Base-by-base conservation (phyloP, 35 echinoderm and acorn worm genomes). In the Apostichopus japonicus region DNA sequence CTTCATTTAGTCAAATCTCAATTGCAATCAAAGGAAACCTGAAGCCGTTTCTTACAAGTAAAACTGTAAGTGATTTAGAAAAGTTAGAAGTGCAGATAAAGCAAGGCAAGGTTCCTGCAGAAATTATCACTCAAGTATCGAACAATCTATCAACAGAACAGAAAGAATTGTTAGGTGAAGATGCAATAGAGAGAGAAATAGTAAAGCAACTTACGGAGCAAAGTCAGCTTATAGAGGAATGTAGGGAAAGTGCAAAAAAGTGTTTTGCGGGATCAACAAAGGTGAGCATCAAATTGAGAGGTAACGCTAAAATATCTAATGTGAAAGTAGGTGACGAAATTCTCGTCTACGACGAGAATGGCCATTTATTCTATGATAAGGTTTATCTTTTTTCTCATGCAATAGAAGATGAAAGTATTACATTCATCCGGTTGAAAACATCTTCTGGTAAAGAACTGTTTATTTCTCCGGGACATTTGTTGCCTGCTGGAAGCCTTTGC, bases 181-280 rank as follows among this genome's bases (percentile, higher is more conserved):
- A 16, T 10, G 67, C 10, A 72, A 16, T 72, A 58, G 6, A 58
- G 56, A 6, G 56, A 72, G 5, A 21, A 72, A 21, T 72, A 1
- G 0, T 72, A 0, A 72, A 72, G 15, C 70, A 72, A 72, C 11
- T 72, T 72, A 22, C 5, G 0, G 14, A 5, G 5, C 70, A 72
- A 72, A 5, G 9, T 10, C 10, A 72, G 10, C 5, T 22, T 72
- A 15, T 72, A 16, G 70, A 8, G 5, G 9, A 15, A 15, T 72
- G 70, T 72, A 72, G 5, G n/a, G 17, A 72, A 22, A 16, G 17
- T 10, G 70, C 15, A 72, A 16, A 10, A 72, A 22, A 10, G 70
- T 72, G 70, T 72, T 72, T 72, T 17, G 70, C 70, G 5, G 70
- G 70, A 72, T 72, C 70, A 72, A 72, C n/a, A n/a, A n/a, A n/a